Evolutionary conservation across 2,888 invertebrate genomes (phyloP), one percentile per base, ranked within the genome.

Genomic region (Leucania comma): DNA sequence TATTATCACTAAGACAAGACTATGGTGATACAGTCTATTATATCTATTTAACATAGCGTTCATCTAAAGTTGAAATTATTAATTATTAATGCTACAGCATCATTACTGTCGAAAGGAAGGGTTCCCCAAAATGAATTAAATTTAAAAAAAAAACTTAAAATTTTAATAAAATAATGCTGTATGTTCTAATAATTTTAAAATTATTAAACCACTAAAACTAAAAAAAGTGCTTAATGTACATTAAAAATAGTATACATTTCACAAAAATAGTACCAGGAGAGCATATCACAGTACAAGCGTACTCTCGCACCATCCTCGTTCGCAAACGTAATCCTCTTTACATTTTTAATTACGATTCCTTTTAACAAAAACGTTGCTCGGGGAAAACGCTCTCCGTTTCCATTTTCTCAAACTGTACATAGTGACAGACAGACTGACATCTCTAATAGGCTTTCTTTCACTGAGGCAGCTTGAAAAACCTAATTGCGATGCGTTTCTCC

Each of bases 361-460:
- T 68, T 57, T 76, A 72, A 80, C 76, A 65, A 75, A 74, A 75
- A 78, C 71, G 53, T 38, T 48, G 20, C 80, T 54, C 65, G 38
- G 51, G 75, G 79, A 56, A 67, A 75, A 75, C 53, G 53, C 54
- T 67, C 64, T 46, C 57, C 56, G 66, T 72, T 81, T 71, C 65
- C 72, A 72, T 81, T 73, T 68, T 68, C 75, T 81, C 67, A 79
- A 79, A 79, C 76, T 77, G 74, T 77, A 81, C 65, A 66, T 26
- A 68, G 72, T 83, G 82, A 81, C 84, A 83, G 84, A 71, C 70
- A 72, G 70, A 60, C 63, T 83, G 82, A 83, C 82, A 81, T 51
- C 68, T 63, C 77, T 83, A 83, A 83, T 83, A 83, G 80, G 77
- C 77, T 79, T 79, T 68, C 77, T 72, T 83, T 77, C 69, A 70